A percentile compares a stretch with the other conserved stretches of the same genome.
phyloP scores from a whole-genome alignment of 2,888 invertebrate species.

The Cephus nigrinus region DNA sequence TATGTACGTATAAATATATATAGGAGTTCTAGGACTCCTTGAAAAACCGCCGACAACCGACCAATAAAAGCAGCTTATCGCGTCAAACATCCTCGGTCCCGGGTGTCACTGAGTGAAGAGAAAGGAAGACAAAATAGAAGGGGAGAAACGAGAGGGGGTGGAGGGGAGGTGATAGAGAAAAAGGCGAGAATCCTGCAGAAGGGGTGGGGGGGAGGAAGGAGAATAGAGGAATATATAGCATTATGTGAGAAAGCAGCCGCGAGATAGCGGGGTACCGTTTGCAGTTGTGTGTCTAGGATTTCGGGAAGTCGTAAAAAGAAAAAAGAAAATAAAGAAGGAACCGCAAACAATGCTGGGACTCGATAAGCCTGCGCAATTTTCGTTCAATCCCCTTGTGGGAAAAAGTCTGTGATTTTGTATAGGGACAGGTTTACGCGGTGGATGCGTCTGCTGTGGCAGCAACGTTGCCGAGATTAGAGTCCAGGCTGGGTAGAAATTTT shows the following conservation, averaged over 20 bases:
- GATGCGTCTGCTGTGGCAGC: neutral
- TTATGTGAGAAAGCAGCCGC: neutral
- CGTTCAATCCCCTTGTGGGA: slow-evolving; percentile 6
- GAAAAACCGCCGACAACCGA: slow-evolving; percentile 37
- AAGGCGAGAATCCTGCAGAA: too few relatives aligned
- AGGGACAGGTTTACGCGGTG: neutral
- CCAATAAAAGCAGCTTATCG: slow-evolving; percentile 55
- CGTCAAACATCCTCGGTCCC: slow-evolving; percentile 43
- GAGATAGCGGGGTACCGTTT: neutral
- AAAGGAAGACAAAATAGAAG: neutral
- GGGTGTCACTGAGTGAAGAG: slow-evolving; percentile 30
- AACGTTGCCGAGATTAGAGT: too few relatives aligned
- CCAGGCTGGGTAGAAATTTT: neutral
- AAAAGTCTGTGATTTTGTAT: neutral
- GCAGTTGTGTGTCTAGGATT: slow-evolving; percentile 49
- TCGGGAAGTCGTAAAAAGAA: slow-evolving; percentile 41
- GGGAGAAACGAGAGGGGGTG: neutral
- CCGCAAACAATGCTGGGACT: slow-evolving; percentile 39
- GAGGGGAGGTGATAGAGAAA: too few relatives aligned
- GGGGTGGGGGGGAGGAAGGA: neutral
- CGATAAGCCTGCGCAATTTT: slow-evolving; percentile 14
- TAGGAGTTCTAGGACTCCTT: neutral
- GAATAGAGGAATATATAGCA: neutral
- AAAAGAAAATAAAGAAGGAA: slow-evolving; percentile 38
- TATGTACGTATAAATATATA: neutral